phyloP scores from a whole-genome alignment of 2,113 vertebrate genomes.

The Lynx canadensis region DNA sequence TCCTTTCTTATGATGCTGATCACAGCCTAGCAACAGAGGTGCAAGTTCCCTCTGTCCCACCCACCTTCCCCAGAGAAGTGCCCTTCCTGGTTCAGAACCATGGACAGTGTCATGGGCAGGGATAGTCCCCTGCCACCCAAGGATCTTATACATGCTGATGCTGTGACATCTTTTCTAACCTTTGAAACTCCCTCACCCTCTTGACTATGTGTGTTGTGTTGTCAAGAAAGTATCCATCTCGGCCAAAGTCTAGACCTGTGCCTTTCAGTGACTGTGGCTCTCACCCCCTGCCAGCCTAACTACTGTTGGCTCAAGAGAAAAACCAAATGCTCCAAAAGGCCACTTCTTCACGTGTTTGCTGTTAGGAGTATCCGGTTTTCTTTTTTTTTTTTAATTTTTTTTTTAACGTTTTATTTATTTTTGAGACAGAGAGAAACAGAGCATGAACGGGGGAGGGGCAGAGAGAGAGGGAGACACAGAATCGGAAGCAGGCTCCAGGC shows the following conservation, averaged over 20 bases:
- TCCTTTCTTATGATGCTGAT: not conserved
- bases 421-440: no score
- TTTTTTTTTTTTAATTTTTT: no score
- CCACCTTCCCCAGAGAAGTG: not conserved
- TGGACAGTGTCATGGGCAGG: conserved; percentile 42
- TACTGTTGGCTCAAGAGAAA: not conserved
- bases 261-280: not conserved
- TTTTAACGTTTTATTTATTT: no score
- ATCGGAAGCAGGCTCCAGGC: no score
- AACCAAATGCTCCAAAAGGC: not conserved
- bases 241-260: not conserved
- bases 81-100: conserved; percentile 72
- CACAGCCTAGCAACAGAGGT: not conserved
- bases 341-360: not conserved
- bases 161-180: not conserved
- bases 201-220: not conserved
- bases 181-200: not conserved
- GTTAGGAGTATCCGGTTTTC: no score
- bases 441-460: no score
- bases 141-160: not conserved
- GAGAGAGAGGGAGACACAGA: no score
- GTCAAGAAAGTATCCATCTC: not conserved
- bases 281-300: not conserved
- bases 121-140: not conserved
- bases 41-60: not conserved